Evolutionary conservation across 2,888 invertebrate genomes (phyloP), one percentile per base, ranked within the genome.

Genomic region (Lasioglossum vierecki): DNA sequence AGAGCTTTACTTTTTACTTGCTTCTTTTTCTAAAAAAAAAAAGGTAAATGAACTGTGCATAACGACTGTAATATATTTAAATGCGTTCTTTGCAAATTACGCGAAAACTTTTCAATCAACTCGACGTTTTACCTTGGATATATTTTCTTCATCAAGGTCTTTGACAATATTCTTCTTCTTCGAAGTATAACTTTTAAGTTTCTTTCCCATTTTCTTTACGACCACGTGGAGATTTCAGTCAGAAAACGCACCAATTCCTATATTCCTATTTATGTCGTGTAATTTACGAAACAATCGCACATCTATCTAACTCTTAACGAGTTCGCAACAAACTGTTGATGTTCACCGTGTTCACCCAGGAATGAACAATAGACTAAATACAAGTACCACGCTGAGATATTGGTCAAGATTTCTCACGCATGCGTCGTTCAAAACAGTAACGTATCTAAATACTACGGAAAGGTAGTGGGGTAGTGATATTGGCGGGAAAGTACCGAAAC

Each of bases 161-260:
- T 44, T 75, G 53, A 3, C n/a, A 11, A 4, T 6, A 4, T 53
- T 68, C 15, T 84, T 79, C 18, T 1, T 6, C 6, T 44, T 75
- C 9, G 49, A 39, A 22, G 4, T 4, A 46, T 26, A 35, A 35
- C 63, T 84, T 8, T 75, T 84, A 11, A 63, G 2, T 4, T 70
- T 84, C 18, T 79, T 79, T 4, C 49, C 72, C 84, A 84, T 85
- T 70, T 8, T 9, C 18, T 26, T 63, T 39, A 35, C 49, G 22
- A n/a, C 2, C n/a, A 70, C n/a, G 4, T n/a, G 22, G 0, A 41
- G 4, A 0, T 41, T 70, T 39, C 6, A 70, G 22, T 70, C 41
- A 41, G 13, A 13, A 70, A n/a, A 0, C 22, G 41, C 22, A n/a
- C n/a, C 13, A 11, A 46, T n/a, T n/a, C 2, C 4, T 35, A 1